Base-by-base conservation (phyloP, 2,113 vertebrate species). In the Aramus guarauna region DNA sequence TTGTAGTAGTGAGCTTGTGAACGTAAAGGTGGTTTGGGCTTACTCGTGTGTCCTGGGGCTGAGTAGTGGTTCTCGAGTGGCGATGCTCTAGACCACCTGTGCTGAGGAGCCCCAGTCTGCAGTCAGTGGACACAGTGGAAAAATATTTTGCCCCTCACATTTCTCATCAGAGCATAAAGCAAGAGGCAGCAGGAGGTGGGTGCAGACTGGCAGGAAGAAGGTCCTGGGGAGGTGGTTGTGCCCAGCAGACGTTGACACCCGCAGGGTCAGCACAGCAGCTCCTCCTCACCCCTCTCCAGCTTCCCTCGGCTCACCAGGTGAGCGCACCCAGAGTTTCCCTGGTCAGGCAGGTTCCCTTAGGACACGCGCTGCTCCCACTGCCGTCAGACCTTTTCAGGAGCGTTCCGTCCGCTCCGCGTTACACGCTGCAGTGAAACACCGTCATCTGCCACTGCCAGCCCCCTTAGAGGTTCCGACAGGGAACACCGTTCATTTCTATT, bases 321-420 rank as follows among this genome's bases (percentile, higher is more conserved):
- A 29, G 52, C 26, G 14, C 26, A 29, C 52, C 77, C 36, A 22
- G 20, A 32, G 13, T 23, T 13, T 17, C 21, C 29, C 48, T 6
- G 29, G 1, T 7, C 7, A 18, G 43, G 2, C 0, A 1, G 26
- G 17, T 26, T 62, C 29, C 62, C 23, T 15, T 16, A 3, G 11
- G 45, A 48, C 47, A 26, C 4, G 4, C 2, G 0, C 45, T 3
- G 1, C 47, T 30, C 8, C 29, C 16, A 4, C 36, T 19, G 20
- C 8, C 5, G 21, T 10, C 12, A 27, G 23, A 6, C 21, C 15
- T 36, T 59, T n/a, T 5, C 15, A 24, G 22, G 39, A 24, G 22
- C 22, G 2, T 59, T 41, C 47, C 3, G 3, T 8, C 15, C 53
- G 12, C 24, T 27, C 22, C 0, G 1, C 2, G 0, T 16, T 15